phyloP scores from a whole-genome alignment of 2,113 vertebrate species.

The Sisor rabdophorus region DNA sequence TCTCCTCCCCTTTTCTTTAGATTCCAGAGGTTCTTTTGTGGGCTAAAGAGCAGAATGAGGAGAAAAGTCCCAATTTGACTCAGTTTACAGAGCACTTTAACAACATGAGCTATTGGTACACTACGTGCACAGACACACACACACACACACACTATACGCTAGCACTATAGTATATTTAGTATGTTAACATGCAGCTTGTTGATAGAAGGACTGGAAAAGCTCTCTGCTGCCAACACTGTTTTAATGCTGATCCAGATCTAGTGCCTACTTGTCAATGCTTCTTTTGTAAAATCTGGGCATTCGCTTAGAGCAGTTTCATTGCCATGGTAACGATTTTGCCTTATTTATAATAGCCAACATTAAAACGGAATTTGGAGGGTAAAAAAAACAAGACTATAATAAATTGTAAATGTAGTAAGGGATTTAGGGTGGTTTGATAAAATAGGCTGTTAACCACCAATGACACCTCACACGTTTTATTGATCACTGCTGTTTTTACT shows the following conservation, averaged over 20 bases:
- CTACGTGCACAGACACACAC: too few species aligned
- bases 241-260: background rate
- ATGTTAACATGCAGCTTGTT: background rate
- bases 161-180: background rate
- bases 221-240: background rate
- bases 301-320: background rate
- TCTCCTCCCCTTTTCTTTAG: slow-evolving; percentile 59
- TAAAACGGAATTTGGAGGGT: background rate
- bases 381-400: too few species aligned
- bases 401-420: too few species aligned
- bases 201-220: background rate
- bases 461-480: too few species aligned
- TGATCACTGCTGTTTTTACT: too few species aligned
- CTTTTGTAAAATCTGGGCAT: background rate
- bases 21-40: slow-evolving; percentile 97
- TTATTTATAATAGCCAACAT: background rate
- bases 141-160: background rate
- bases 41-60: slow-evolving; percentile 99
- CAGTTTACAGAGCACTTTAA: slow-evolving; percentile 99
- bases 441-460: too few species aligned
- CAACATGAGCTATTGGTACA: slow-evolving; percentile 99
- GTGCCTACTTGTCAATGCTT: background rate
- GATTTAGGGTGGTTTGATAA: too few species aligned
- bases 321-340: background rate
- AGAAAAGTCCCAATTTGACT: slow-evolving; percentile 97